Conservation (phyloP, 2,113 vertebrate species). For the Mugil cephalus region DNA sequence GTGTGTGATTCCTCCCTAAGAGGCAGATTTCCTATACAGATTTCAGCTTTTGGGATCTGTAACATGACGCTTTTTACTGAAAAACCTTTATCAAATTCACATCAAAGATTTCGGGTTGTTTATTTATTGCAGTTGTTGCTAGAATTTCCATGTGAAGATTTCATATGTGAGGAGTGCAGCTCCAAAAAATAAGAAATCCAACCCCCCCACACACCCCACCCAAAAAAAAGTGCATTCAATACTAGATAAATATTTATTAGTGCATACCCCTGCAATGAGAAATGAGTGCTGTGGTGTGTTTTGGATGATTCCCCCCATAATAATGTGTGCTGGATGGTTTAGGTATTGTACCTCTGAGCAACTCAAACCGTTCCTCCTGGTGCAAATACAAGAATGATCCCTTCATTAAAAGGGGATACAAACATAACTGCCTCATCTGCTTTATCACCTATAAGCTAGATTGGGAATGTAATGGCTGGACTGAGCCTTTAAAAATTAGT, state of each 20-base stretch:
- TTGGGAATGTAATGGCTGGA: conserved; percentile 44
- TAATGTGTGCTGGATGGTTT: conserved; percentile 25
- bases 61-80: conserved; percentile 51
- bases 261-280: conserved; percentile 13
- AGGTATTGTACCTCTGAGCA: conserved; percentile 13
- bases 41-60: conserved; percentile 42
- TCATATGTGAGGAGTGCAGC: conserved; percentile 11
- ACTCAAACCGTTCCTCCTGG: conserved; percentile 19
- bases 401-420: conserved; percentile 54
- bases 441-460: conserved; percentile 40
- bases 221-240: conserved; percentile 22
- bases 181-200: conserved; percentile 45
- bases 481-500: conserved; percentile 49
- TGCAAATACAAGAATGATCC: conserved; percentile 47
- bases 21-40: conserved; percentile 57
- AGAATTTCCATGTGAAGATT: conserved; percentile 19
- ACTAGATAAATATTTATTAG: conserved; percentile 50
- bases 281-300: conserved; percentile 5
- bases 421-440: conserved; percentile 57
- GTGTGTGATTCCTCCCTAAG: conserved; percentile 59
- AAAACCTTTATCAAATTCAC: conserved; percentile 48
- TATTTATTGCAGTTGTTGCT: conserved; percentile 13
- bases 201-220: neutral
- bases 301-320: neutral
- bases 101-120: conserved; percentile 14